A percentile compares a stretch with the other conserved stretches of the same genome.
Conservation (phyloP, 2,888 invertebrate genomes). For the Pterobdella sp. region DNA sequence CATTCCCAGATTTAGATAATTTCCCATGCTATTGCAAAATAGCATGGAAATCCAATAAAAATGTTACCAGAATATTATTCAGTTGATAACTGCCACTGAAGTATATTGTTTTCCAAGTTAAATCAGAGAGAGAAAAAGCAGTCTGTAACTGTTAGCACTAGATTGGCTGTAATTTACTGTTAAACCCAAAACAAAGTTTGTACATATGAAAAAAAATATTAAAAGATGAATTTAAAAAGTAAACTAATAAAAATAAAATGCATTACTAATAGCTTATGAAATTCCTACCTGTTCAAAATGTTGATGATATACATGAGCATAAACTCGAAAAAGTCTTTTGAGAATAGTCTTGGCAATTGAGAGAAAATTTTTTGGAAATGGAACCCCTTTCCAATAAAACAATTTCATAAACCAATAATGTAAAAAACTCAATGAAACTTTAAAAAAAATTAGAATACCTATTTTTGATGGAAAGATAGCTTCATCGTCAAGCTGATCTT, state of each 20-base stretch:
- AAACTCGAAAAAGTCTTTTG: conserved; percentile 93
- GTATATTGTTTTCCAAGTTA: no score
- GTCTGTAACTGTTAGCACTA: no score
- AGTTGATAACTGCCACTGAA: no score
- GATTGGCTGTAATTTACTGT: neutral
- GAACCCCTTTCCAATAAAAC: conserved; percentile 64
- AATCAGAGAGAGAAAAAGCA: no score
- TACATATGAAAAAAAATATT: neutral
- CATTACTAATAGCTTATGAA: no score
- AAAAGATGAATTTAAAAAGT: conserved; percentile 10
- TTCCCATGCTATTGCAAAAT: no score
- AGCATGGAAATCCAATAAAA: no score
- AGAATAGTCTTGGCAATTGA: conserved; percentile 94
- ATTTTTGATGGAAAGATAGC: conserved; percentile 96
- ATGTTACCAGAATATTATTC: no score
- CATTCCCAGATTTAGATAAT: no score
- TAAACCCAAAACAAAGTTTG: neutral
- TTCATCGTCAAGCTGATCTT: conserved; percentile 97
- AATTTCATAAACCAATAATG: neutral
- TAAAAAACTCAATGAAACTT: neutral
- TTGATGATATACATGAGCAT: conserved; percentile 98
- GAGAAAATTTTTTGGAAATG: conserved; percentile 94
- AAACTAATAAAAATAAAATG: neutral
- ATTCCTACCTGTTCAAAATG: conserved; percentile 85
- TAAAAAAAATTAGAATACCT: conserved; percentile 53